These are phyloP conservation scores for Tolypeutes matacus DNA, from an alignment of 2,797 vertebrate genomes.

Conservation along the genomic window DNA sequence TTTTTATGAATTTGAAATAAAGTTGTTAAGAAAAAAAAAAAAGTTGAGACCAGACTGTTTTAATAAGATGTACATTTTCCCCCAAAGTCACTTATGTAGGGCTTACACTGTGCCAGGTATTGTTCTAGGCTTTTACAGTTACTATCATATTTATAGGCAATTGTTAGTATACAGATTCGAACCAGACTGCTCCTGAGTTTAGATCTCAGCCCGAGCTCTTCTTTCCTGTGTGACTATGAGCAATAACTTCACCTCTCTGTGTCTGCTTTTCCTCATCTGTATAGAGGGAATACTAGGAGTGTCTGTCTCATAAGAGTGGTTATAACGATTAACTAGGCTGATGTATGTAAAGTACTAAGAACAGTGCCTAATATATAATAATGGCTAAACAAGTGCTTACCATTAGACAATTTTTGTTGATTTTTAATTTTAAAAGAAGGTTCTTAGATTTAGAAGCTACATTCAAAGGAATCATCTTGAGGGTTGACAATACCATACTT, in stretches of 20 bases:
- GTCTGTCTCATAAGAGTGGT: background rate
- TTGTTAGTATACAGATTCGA: background rate
- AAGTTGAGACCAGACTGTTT: background rate
- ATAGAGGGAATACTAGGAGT: background rate
- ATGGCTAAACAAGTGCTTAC: background rate
- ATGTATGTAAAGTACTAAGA: background rate
- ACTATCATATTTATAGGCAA: background rate
- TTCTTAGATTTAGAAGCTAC: background rate
- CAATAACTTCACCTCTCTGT: background rate
- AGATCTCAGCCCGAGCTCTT: background rate
- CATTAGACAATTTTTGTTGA: background rate
- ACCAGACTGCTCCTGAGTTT: background rate
- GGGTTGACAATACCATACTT: background rate
- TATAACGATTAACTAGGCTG: background rate
- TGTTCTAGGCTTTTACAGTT: background rate
- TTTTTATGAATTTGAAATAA: no score
- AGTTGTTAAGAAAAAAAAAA: no score
- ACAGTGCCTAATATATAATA: background rate
- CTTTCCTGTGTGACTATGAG: background rate
- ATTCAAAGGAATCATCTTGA: background rate
- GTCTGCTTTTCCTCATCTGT: background rate
- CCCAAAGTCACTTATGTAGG: background rate
- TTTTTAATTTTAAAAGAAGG: background rate
- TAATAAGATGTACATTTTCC: background rate
- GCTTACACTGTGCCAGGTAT: background rate